Base-by-base conservation (phyloP, 2,113 vertebrate species). In the Numida meleagris region DNA sequence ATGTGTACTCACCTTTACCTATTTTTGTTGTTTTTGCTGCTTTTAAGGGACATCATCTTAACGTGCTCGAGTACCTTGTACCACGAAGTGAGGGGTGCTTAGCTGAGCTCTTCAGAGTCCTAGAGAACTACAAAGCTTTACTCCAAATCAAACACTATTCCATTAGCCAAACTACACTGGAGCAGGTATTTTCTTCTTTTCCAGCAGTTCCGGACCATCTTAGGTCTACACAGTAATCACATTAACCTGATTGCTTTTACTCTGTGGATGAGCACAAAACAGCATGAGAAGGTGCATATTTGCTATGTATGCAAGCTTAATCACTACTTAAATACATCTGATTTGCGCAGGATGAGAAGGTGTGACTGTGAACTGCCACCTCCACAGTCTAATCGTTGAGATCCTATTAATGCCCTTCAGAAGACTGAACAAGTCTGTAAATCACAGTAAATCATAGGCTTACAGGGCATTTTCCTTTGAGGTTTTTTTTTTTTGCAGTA, bases 81-180 rank as follows among this genome's bases (percentile, higher is more conserved):
- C 97, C 97, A 5, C 80, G n/a, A 82, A 87, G 71, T 31, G 81
- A 93, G 61, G 96, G 72, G 2, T 94, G 95, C 50, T 82, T 97
- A 66, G 95, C 97, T 45, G 96, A 97, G 78, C 93, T 98, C 76
- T 97, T 97, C 91, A 89, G 36, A 48, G 92, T 98, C 63, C 91
- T 98, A 27, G 98, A 98, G 70, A 89, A 88, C 55, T 93, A 95
- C 14, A 97, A 95, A 95, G 11, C 12, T 34, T 70, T 73, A 71
- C 70, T 96, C 40, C 86, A 92, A 43, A 97, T 98, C 42, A 77
- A 88, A 33, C 95, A 96, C 57, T 98, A 97, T 73, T 97, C 97
- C 67, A 95, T 98, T 53, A 97, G 75, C 65, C 96, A 97, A 75
- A 94, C 96, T 16, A 94, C 94, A 25, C 78, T 98, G 91, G 97